Evolutionary conservation across 2,113 vertebrate genomes (phyloP).

Genomic region (Heptranchias perlo): DNA sequence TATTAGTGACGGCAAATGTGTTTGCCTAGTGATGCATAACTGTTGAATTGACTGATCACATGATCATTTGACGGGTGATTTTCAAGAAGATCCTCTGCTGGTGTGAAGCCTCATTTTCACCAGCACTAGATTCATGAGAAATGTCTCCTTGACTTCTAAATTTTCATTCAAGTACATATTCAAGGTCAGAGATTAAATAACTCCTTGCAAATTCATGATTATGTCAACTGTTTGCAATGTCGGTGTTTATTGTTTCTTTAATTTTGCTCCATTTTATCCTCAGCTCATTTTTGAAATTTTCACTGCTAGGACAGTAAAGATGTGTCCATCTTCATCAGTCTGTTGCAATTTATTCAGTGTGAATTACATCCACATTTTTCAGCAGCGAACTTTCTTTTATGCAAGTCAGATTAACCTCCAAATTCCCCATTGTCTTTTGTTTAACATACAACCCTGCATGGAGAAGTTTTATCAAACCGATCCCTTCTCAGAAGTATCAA

Average conservation of each 20-base stretch:
- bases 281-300: background rate
- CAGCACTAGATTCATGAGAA: background rate
- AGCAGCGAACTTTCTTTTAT: background rate
- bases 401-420: conserved; percentile 17
- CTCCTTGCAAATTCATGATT: background rate
- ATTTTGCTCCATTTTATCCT: background rate
- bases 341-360: background rate
- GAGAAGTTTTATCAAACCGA: background rate
- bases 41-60: background rate
- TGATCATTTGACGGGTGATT: background rate
- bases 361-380: background rate
- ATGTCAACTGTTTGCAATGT: background rate
- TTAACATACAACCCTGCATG: background rate
- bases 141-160: background rate
- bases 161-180: background rate
- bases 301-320: background rate
- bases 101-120: background rate
- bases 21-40: background rate
- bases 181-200: background rate
- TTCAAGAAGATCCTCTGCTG: background rate
- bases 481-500: background rate
- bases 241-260: background rate
- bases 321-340: background rate
- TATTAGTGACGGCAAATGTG: background rate
- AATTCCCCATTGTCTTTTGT: background rate